Percentiles rank a stretch among this genome's conserved stretches.
Conservation (phyloP, 2,113 vertebrate species). For the Pantherophis guttatus region DNA sequence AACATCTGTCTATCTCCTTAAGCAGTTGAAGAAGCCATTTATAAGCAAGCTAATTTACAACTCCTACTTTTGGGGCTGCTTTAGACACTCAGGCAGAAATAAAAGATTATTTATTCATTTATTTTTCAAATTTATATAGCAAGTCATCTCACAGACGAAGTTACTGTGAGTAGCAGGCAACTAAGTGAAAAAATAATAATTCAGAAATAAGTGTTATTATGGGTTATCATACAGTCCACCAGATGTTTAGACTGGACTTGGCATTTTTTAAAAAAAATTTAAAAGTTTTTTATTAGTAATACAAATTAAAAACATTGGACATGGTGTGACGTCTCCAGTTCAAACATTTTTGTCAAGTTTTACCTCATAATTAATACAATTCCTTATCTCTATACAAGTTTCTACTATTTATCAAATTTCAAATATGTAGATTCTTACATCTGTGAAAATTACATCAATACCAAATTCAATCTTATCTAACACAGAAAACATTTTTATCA, state of each 20-base stretch:
- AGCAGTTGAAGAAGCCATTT: neutral
- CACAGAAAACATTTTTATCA: too few species aligned
- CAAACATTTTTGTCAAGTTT: too few species aligned
- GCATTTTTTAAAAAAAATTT: neutral
- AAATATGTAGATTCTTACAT: too few species aligned
- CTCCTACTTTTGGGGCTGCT: neutral
- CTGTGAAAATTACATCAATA: too few species aligned
- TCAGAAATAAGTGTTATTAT: neutral
- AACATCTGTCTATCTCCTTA: constrained; percentile 1
- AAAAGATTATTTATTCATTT: neutral
- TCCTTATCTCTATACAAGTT: too few species aligned
- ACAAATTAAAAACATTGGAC: too few species aligned
- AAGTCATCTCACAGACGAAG: neutral
- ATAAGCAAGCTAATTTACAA: neutral
- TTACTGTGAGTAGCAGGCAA: neutral
- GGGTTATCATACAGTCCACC: neutral
- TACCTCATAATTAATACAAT: too few species aligned
- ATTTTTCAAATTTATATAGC: neutral
- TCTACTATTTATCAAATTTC: too few species aligned
- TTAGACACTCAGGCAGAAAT: neutral
- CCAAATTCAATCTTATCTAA: too few species aligned
- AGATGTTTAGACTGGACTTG: neutral
- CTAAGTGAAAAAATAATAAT: neutral
- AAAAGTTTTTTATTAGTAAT: too few species aligned
- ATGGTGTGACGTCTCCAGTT: too few species aligned